Base-by-base conservation (phyloP, 2,888 invertebrate species). In the Drosophila meridionalis region DNA sequence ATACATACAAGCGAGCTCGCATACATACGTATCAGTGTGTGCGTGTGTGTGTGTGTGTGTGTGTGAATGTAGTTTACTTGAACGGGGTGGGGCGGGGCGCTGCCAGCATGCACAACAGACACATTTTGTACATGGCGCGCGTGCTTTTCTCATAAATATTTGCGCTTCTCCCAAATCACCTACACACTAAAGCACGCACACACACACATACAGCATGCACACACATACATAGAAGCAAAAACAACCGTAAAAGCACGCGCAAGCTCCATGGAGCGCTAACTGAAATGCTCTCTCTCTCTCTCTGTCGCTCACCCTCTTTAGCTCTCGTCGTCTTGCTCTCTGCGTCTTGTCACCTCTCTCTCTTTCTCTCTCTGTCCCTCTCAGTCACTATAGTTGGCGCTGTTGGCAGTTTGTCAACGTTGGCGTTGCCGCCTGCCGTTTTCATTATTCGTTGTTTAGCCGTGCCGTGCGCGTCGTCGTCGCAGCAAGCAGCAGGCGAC, bases 381-480 rank as follows among this genome's bases (percentile, higher is more conserved):
- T 14, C 62, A 20, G 36, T 26, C 14, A 7, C 6, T 59, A 12
- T 42, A 32, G 36, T 50, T 73, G 79, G 56, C 65, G 45, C 60
- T 70, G 57, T 55, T 78, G 71, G 78, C 78, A 80, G 74, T 72
- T 85, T 78, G 78, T 83, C 72, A 83, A 79, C 78, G 79, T 70
- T 67, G 67, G 45, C 67, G 80, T 52, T 75, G 64, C 75, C 77
- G 76, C 69, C 47, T 78, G 55, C 34, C 57, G 60, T 75, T 78
- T 71, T 84, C 81, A 88, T 83, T 88, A 76, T 70, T 68, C 72
- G 85, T 85, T 83, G 76, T 83, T 85, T 66, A 81, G 84, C 73
- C 84, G 89, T 88, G 78, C 75, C 78, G 84, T 84, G 83, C 85
- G 85, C 83, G 86, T 86, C 86, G 84, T 76, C 68, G 81, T 86